Conservation (phyloP, 2,113 vertebrate species). For the Mystacornis crossleyi region DNA sequence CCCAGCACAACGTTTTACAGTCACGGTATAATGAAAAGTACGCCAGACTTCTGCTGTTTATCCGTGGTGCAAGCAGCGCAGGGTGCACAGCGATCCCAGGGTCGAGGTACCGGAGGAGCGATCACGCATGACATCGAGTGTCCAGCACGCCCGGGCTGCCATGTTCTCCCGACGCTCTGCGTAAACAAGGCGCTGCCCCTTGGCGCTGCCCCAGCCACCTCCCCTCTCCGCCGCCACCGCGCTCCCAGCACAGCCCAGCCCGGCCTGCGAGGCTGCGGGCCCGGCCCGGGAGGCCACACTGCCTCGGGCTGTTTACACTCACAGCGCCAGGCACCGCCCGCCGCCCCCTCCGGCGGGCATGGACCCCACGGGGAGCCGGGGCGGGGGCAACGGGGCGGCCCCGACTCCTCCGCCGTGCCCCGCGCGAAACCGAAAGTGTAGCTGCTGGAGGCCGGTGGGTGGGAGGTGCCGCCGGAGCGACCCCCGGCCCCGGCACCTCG, state of each 20-base stretch:
- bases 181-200: conserved; percentile 48
- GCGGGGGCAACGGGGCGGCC: not conserved
- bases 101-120: not conserved
- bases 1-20: fast-evolving
- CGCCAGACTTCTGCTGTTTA: not conserved
- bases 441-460: too few species aligned
- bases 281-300: not conserved
- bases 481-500: not conserved
- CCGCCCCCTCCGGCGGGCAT: not conserved
- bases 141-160: conserved; percentile 13
- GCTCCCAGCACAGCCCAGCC: not conserved
- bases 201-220: not conserved
- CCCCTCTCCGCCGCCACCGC: not conserved
- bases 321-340: not conserved
- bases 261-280: not conserved
- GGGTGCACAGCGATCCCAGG: not conserved
- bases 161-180: conserved; percentile 23
- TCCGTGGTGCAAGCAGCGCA: not conserved
- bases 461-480: not conserved
- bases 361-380: not conserved
- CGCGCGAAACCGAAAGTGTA: not conserved
- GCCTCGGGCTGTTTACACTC: not conserved
- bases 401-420: not conserved
- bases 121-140: conserved; percentile 30
- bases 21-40: fast-evolving